Evolutionary conservation across 2,113 vertebrate species (phyloP).

Genomic region (Rynchops niger): DNA sequence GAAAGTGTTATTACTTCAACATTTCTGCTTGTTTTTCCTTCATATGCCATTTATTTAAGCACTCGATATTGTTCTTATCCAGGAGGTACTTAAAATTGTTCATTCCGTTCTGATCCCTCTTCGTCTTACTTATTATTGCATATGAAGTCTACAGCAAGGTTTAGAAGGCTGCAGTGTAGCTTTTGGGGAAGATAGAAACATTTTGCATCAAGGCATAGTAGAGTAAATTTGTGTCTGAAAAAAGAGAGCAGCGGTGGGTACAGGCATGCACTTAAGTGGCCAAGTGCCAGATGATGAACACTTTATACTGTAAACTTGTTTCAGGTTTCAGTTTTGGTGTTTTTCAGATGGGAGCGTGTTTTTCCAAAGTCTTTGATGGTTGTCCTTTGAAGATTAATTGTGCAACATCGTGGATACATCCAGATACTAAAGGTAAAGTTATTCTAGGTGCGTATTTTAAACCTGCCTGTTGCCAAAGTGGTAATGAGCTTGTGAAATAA

Average conservation of each 20-base stretch:
- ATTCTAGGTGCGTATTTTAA: background rate
- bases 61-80: background rate
- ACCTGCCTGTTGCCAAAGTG: background rate
- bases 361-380: constrained; percentile 98
- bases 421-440: constrained; percentile 92
- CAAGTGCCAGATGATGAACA: background rate
- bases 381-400: constrained; percentile 98
- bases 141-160: fast-evolving
- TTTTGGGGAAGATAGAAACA: background rate
- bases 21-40: background rate
- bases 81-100: background rate
- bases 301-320: background rate
- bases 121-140: background rate
- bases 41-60: background rate
- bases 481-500: background rate
- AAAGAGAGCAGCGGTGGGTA: background rate
- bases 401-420: constrained; percentile 98
- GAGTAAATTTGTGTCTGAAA: background rate
- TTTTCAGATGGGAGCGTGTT: constrained; percentile 97
- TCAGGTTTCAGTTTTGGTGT: background rate
- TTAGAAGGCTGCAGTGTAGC: background rate
- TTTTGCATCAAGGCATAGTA: background rate
- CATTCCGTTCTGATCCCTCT: background rate
- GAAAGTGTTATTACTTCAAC: background rate
- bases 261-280: background rate